A percentile compares a stretch with the other conserved stretches of the same genome.
phyloP scores from a whole-genome alignment of 2,797 vertebrate species.

The Bovichtus variegatus region DNA sequence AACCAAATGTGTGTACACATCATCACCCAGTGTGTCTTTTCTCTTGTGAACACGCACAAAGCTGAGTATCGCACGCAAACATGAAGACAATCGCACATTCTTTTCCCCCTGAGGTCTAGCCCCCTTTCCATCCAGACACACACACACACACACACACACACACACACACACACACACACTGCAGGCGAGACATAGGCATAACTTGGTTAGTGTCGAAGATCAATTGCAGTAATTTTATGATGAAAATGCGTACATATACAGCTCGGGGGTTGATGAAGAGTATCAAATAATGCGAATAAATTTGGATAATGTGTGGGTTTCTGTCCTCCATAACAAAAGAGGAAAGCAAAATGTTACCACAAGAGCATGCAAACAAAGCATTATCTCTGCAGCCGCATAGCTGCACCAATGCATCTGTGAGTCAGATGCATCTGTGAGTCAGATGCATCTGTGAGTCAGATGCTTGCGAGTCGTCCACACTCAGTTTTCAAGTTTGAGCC shows the following conservation, averaged over 20 bases:
- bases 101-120: neutral
- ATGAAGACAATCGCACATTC: neutral
- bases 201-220: constrained; percentile 7
- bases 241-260: constrained; percentile 10
- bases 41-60: constrained; percentile 26
- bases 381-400: constrained; percentile 11
- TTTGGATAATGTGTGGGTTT: constrained; percentile 22
- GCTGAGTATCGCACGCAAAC: neutral
- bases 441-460: constrained; percentile 12
- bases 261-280: constrained; percentile 17
- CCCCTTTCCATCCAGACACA: constrained; percentile 12
- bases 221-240: constrained; percentile 23
- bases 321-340: constrained; percentile 20
- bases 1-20: neutral
- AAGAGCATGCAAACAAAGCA: constrained; percentile 43
- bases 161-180: neutral
- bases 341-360: constrained; percentile 19
- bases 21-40: constrained; percentile 29
- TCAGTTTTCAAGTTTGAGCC: too few relatives aligned
- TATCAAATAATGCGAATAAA: constrained; percentile 26
- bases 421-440: too few relatives aligned
- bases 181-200: constrained; percentile 13
- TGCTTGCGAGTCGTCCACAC: neutral
- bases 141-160: neutral
- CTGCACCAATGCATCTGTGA: constrained; percentile 16